Conservation (phyloP, 2,113 vertebrate genomes). For the Syngnathus scovelli region DNA sequence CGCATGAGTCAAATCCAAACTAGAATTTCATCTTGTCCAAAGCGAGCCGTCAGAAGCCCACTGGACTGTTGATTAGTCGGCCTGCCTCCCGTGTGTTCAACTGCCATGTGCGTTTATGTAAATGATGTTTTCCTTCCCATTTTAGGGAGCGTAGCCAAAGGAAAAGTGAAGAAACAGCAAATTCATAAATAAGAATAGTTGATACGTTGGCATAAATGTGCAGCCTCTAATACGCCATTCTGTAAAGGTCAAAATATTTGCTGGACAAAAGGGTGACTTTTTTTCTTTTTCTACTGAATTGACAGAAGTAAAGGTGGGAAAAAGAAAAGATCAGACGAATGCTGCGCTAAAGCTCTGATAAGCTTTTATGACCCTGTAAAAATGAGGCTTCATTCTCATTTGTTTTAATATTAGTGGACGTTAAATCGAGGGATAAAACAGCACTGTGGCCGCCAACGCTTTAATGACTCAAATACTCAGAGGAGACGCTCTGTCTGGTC, state of each 20-base stretch:
- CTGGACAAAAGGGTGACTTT: slow-evolving; percentile 28
- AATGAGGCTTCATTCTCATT: slow-evolving; percentile 41
- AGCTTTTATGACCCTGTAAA: slow-evolving; percentile 49
- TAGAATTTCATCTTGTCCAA: slow-evolving; percentile 29
- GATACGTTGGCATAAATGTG: slow-evolving; percentile 19
- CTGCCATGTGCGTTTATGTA: slow-evolving; percentile 43
- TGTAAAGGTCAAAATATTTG: slow-evolving; percentile 59
- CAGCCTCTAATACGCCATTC: slow-evolving; percentile 32
- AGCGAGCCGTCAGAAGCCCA: slow-evolving; percentile 40
- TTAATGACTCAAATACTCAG: slow-evolving; percentile 27
- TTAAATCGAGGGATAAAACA: slow-evolving; percentile 12
- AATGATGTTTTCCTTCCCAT: slow-evolving; percentile 34
- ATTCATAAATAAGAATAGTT: slow-evolving; percentile 31
- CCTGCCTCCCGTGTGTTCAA: slow-evolving; percentile 22
- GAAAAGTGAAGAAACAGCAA: slow-evolving; percentile 25
- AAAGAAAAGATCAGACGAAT: slow-evolving; percentile 38
- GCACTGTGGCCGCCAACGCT: slow-evolving; percentile 12
- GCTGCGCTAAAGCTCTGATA: slow-evolving; percentile 43
- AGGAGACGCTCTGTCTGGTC: slow-evolving; percentile 12
- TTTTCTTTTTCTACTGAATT: slow-evolving; percentile 28
- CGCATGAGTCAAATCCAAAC: slow-evolving; percentile 14
- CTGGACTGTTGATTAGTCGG: slow-evolving; percentile 35
- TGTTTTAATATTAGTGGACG: slow-evolving; percentile 48
- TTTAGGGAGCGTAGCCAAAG: slow-evolving; percentile 30
- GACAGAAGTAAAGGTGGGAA: slow-evolving; percentile 31